These are phyloP conservation scores for Diaprepes abbreviatus DNA, from an alignment of 2,888 invertebrate genomes.

Conservation along the genomic window DNA sequence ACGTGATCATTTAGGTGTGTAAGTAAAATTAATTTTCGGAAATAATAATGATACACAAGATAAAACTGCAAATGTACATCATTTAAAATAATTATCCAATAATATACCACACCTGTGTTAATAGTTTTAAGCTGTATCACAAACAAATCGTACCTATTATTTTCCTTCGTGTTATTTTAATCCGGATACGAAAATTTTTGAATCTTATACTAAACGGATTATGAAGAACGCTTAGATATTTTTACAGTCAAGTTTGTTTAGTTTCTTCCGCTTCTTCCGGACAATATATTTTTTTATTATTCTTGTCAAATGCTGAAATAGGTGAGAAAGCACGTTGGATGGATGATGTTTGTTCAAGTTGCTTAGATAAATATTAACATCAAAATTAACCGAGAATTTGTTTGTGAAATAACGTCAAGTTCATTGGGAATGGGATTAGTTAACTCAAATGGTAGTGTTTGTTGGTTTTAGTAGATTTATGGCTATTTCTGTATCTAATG, in stretches of 20 bases:
- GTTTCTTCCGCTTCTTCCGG: conserved; percentile 14
- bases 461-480: no score
- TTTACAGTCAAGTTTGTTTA: conserved; percentile 10
- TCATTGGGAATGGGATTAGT: no score
- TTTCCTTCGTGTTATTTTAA: background rate
- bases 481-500: no score
- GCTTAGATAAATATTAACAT: conserved; percentile 9
- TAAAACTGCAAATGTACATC: no score
- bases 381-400: background rate
- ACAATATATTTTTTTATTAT: background rate
- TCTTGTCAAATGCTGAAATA: conserved; percentile 7
- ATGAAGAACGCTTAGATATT: background rate
- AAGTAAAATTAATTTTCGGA: no score
- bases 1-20: no score
- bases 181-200: conserved; percentile 14
- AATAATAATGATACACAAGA: no score
- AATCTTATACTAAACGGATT: background rate
- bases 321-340: conserved; percentile 13
- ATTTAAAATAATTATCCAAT: no score
- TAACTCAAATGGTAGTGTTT: no score
- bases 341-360: conserved; percentile 10
- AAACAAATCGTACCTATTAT: conserved; percentile 9
- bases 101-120: background rate
- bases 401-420: background rate
- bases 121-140: background rate